Percentiles rank a stretch among this genome's conserved stretches.
Evolutionary conservation across 2,888 invertebrate species (phyloP).

Genomic region (Eurois occulta): DNA sequence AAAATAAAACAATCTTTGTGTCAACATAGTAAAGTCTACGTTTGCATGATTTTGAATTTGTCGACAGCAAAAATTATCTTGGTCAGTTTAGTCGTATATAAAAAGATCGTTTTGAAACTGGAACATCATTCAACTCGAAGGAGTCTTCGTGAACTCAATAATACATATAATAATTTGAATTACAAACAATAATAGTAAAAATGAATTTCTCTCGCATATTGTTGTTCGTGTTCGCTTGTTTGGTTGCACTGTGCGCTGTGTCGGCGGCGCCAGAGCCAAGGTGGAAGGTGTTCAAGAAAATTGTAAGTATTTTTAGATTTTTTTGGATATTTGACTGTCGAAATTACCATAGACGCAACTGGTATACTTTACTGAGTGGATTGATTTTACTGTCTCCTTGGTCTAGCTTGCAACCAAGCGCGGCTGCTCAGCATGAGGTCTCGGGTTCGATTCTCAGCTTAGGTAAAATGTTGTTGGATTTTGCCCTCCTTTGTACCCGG

Average conservation of each 20-base stretch:
- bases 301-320: constrained; percentile 72
- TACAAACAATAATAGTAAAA: constrained; percentile 53
- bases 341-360: background rate
- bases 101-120: constrained; percentile 21
- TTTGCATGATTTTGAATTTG: constrained; percentile 2
- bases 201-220: constrained; percentile 78
- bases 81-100: constrained; percentile 34
- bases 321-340: background rate
- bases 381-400: background rate
- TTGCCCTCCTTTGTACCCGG: background rate
- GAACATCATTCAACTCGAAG: constrained; percentile 53
- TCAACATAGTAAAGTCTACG: background rate
- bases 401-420: background rate
- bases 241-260: constrained; percentile 72
- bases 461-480: too few relatives aligned
- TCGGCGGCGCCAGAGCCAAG: constrained; percentile 76
- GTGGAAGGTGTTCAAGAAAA: constrained; percentile 80
- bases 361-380: background rate
- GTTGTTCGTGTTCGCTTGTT: constrained; percentile 75
- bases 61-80: background rate
- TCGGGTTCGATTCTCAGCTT: background rate
- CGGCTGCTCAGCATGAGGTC: background rate
- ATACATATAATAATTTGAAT: constrained; percentile 30
- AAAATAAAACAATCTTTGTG: constrained; percentile 3
- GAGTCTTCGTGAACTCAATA: constrained; percentile 19